A percentile compares a stretch with the other conserved stretches of the same genome.
These are phyloP conservation scores for Albula goreensis DNA, from an alignment of 2,113 vertebrate species.

Conservation along the genomic window DNA sequence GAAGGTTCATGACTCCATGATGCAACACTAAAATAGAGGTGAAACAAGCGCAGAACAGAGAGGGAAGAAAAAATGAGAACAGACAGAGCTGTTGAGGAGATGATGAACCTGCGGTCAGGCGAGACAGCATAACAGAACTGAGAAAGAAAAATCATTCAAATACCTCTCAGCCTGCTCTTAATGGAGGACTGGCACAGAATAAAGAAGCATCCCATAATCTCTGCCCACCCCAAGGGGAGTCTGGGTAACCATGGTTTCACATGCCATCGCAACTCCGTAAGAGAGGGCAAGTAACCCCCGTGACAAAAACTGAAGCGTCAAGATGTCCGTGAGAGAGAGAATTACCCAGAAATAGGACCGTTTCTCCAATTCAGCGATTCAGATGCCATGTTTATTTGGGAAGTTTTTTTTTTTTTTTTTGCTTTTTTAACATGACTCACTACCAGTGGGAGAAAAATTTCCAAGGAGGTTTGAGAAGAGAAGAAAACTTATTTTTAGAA, in stretches of 20 bases:
- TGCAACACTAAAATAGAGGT: not conserved
- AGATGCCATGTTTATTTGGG: not conserved
- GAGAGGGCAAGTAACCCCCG: slow-evolving; percentile 23
- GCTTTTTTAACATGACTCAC: not conserved
- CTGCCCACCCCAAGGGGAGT: slow-evolving; percentile 8
- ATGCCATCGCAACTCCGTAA: slow-evolving; percentile 26
- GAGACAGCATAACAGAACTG: not conserved
- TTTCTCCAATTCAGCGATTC: not conserved
- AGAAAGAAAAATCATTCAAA: slow-evolving; percentile 25
- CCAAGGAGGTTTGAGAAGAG: no score
- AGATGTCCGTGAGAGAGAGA: not conserved
- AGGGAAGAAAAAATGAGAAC: not conserved
- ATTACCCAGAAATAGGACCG: not conserved
- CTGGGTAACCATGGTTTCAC: slow-evolving; percentile 9
- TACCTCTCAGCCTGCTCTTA: slow-evolving; percentile 5
- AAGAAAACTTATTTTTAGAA: not conserved
- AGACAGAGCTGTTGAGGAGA: not conserved
- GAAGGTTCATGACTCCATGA: not conserved
- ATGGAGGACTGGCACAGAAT: slow-evolving; percentile 29
- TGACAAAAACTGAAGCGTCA: slow-evolving; percentile 2
- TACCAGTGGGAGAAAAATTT: not conserved
- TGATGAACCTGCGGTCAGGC: not conserved
- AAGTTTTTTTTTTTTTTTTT: not conserved
- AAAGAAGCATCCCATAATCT: slow-evolving; percentile 33
- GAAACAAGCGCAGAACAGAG: not conserved